Evolutionary conservation across 2,888 invertebrate species (phyloP).

Genomic region (Parthenolecanium corni): DNA sequence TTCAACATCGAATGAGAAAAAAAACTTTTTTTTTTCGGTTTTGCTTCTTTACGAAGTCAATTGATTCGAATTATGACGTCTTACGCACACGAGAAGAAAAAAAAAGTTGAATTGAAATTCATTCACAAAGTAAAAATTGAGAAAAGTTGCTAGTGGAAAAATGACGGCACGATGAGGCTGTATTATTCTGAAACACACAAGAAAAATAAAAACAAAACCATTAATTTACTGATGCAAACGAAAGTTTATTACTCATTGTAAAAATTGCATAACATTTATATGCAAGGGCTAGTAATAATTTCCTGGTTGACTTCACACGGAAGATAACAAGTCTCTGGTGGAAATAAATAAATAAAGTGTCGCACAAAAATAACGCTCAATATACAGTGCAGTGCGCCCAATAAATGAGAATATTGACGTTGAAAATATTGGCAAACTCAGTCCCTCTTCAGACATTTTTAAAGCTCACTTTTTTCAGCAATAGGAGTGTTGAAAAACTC

Average conservation of each 20-base stretch:
- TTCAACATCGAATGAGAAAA: conserved; percentile 22
- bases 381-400: too few species aligned
- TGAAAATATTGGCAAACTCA: too few species aligned
- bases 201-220: not conserved
- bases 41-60: not conserved
- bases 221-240: not conserved
- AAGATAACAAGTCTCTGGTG: too few species aligned
- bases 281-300: too few species aligned
- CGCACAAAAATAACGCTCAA: too few species aligned
- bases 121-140: not conserved
- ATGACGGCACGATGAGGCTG: not conserved
- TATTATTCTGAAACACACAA: not conserved
- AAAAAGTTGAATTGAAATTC: not conserved
- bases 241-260: too few species aligned
- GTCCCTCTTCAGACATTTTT: too few species aligned
- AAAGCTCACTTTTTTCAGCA: too few species aligned
- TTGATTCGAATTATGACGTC: not conserved
- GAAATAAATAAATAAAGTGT: too few species aligned
- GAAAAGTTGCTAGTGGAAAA: not conserved
- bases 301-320: not conserved
- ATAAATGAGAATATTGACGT: too few species aligned
- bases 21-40: not conserved
- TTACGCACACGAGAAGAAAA: not conserved
- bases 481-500: too few species aligned
- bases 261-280: too few species aligned